Evolutionary conservation across 2,797 vertebrate species (phyloP).

Genomic region (Telmatherina bonti): DNA sequence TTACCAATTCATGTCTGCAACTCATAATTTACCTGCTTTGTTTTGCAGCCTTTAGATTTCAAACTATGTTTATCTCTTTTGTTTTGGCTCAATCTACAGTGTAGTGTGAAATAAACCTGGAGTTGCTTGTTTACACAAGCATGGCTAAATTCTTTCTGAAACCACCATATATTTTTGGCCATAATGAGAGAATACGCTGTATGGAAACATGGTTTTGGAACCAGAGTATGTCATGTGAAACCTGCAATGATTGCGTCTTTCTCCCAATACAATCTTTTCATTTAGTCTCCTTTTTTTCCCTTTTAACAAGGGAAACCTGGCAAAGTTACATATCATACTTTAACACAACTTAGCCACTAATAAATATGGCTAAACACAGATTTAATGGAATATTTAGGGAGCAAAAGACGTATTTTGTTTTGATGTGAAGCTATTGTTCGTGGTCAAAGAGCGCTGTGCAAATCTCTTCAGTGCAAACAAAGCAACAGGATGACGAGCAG

Average conservation of each 20-base stretch:
- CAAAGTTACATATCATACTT: background rate
- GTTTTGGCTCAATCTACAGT: conserved; percentile 43
- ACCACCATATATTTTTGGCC: conserved; percentile 51
- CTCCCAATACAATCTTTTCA: conserved; percentile 17
- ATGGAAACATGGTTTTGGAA: conserved; percentile 56
- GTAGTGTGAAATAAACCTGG: conserved; percentile 59
- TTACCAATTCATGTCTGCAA: conserved; percentile 32
- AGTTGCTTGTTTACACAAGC: conserved; percentile 53
- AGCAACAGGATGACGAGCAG: conserved; percentile 34
- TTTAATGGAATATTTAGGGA: conserved; percentile 16
- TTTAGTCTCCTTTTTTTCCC: conserved; percentile 2
- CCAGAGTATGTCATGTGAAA: conserved; percentile 34
- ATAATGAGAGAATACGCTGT: conserved; percentile 37
- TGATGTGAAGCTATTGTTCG: conserved; percentile 32
- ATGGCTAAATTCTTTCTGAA: conserved; percentile 63
- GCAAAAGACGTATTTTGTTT: conserved; percentile 3
- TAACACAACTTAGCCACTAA: background rate
- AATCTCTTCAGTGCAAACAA: conserved; percentile 49
- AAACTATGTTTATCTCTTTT: conserved; percentile 53
- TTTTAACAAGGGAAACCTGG: conserved; percentile 15
- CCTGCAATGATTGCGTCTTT: conserved; percentile 22
- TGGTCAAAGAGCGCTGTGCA: conserved; percentile 26
- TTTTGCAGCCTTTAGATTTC: conserved; percentile 40
- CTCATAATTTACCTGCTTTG: conserved; percentile 43
- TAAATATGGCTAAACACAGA: conserved; percentile 4